These are phyloP conservation scores for Phenganax subtilis DNA, from an alignment of 92 coral and sea anemone species.

Conservation along the genomic window DNA sequence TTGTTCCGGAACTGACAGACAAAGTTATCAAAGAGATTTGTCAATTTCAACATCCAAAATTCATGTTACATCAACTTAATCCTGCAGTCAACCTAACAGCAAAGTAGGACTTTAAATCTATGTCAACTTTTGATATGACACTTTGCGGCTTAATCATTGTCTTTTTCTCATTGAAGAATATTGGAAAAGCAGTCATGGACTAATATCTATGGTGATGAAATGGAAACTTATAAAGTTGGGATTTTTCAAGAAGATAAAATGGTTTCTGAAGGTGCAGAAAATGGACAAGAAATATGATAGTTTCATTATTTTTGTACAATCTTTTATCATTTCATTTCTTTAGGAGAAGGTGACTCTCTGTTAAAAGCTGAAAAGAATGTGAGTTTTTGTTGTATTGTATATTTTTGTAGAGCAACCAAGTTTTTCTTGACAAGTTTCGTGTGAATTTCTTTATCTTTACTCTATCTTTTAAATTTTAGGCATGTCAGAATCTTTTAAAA, in stretches of 20 bases:
- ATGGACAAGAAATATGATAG: background rate
- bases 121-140: background rate
- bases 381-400: background rate
- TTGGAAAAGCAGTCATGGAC: background rate
- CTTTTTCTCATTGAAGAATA: conserved; percentile 6
- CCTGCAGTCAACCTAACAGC: conserved; percentile 43
- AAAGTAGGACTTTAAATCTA: conserved; percentile 49
- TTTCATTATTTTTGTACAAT: background rate
- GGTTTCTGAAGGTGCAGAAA: conserved; percentile 61
- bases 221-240: conserved; percentile 63
- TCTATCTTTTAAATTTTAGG: conserved; percentile 47
- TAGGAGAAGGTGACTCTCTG: conserved; percentile 44
- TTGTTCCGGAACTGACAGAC: conserved; percentile 63
- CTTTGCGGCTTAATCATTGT: background rate
- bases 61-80: conserved; percentile 55
- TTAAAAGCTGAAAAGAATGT: conserved; percentile 88
- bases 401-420: background rate
- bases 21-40: conserved; percentile 56
- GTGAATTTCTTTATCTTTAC: background rate
- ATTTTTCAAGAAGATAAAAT: conserved; percentile 53
- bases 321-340: background rate
- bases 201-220: conserved; percentile 22
- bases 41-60: conserved; percentile 88
- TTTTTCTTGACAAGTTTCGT: too few species aligned
- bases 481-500: conserved; percentile 72